phyloP scores from a whole-genome alignment of 2,888 invertebrate species.

The Leptinotarsa haldemani region DNA sequence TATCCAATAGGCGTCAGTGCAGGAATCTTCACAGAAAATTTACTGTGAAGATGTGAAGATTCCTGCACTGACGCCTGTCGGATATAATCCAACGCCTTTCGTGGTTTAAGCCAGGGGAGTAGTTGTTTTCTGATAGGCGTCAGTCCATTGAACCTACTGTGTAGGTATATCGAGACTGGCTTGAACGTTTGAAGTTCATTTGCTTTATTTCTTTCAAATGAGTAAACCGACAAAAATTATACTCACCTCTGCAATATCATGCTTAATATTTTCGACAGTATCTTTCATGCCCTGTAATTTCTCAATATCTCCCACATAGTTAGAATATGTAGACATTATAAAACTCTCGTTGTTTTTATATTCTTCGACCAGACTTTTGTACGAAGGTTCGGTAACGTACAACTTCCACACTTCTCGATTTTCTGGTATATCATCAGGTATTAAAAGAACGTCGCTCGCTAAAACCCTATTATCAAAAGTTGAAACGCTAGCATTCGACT shows the following conservation, averaged over 20 bases:
- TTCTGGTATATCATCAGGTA: slow-evolving; percentile 48
- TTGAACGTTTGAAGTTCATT: too few species aligned
- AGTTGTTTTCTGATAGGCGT: too few species aligned
- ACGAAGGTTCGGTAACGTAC: slow-evolving; percentile 34
- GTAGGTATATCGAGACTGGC: too few species aligned
- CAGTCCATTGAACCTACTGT: too few species aligned
- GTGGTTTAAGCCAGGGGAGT: too few species aligned
- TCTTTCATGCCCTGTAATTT: slow-evolving; percentile 39
- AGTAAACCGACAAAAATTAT: neutral
- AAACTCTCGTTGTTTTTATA: slow-evolving; percentile 46
- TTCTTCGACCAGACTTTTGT: slow-evolving; percentile 41
- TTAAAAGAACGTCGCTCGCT: slow-evolving; percentile 4
- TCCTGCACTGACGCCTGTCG: too few species aligned
- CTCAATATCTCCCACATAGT: slow-evolving; percentile 44
- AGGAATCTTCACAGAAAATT: too few species aligned
- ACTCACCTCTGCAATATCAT: slow-evolving; percentile 46
- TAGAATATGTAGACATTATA: slow-evolving; percentile 34
- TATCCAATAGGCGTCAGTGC: too few species aligned
- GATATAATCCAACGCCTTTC: too few species aligned
- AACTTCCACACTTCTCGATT: slow-evolving; percentile 46
- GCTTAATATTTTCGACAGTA: slow-evolving; percentile 40
- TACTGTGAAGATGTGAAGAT: too few species aligned
- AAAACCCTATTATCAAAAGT: neutral
- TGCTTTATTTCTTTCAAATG: too few species aligned
- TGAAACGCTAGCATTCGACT: slow-evolving; percentile 18